Conservation (phyloP, 2,113 vertebrate genomes). For the Pelvicachromis taeniatus region DNA sequence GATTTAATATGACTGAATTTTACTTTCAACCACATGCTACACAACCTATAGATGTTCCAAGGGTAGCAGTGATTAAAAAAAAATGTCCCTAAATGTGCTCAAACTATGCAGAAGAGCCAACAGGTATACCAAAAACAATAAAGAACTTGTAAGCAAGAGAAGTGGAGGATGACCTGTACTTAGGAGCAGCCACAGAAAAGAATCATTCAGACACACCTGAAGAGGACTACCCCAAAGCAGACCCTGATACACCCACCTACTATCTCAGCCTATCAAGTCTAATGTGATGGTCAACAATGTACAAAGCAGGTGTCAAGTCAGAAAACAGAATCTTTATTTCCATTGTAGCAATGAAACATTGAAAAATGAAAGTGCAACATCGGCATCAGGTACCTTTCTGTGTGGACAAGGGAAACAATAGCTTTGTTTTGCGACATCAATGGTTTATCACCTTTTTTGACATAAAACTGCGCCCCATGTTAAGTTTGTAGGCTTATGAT, state of each 20-base stretch:
- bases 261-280: not conserved
- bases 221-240: not conserved
- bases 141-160: not conserved
- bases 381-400: rapidly evolving
- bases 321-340: not conserved
- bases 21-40: not conserved
- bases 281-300: not conserved
- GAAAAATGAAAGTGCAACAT: not conserved
- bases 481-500: not conserved
- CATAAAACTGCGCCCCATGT: not conserved
- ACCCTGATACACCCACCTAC: not conserved
- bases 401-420: not conserved
- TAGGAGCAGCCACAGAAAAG: not conserved
- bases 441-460: too few species aligned
- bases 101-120: not conserved
- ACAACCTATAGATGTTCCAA: too few species aligned
- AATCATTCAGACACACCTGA: not conserved
- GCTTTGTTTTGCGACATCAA: not conserved
- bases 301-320: not conserved
- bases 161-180: not conserved
- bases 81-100: not conserved
- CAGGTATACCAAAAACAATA: not conserved
- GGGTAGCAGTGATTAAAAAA: not conserved
- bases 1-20: not conserved
- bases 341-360: not conserved